Evolutionary conservation across 2,113 vertebrate species (phyloP).

Genomic region (Odobenus rosmarus): DNA sequence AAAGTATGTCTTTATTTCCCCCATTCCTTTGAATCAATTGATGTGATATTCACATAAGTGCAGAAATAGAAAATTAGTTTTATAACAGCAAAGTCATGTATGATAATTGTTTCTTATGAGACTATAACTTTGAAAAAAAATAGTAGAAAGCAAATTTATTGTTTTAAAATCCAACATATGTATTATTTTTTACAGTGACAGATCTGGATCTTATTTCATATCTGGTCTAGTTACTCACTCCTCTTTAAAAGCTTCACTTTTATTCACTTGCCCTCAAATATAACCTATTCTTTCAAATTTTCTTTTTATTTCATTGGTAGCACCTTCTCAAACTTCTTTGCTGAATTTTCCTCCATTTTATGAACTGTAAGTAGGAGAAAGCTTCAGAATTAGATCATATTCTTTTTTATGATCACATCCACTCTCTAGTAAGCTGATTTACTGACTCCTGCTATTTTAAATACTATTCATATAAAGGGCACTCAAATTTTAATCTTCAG

Average conservation of each 20-base stretch:
- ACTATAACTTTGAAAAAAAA: slow-evolving; percentile 72
- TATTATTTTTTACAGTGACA: slow-evolving; percentile 39
- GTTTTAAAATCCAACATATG: slow-evolving; percentile 62
- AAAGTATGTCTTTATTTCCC: slow-evolving; percentile 72
- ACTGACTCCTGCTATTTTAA: background rate
- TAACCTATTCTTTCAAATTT: background rate
- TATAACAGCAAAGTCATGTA: slow-evolving; percentile 68
- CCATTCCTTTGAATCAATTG: slow-evolving; percentile 67
- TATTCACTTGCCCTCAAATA: background rate
- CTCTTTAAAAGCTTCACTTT: background rate
- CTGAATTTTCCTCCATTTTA: background rate
- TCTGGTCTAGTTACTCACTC: background rate
- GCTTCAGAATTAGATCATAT: background rate
- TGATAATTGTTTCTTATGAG: slow-evolving; percentile 78
- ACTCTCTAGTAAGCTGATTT: background rate
- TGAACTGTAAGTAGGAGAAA: background rate
- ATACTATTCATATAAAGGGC: background rate
- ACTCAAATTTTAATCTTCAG: background rate
- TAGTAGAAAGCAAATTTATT: background rate
- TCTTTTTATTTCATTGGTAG: background rate
- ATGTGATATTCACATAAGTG: slow-evolving; percentile 65
- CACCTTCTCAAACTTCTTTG: background rate
- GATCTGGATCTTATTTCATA: slow-evolving; percentile 9
- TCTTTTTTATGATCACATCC: background rate
- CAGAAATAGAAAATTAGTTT: slow-evolving; percentile 80